A percentile compares a stretch with the other conserved stretches of the same genome.
Conservation (phyloP, 2,797 vertebrate genomes). For the Mormyrus proboscirostris region DNA sequence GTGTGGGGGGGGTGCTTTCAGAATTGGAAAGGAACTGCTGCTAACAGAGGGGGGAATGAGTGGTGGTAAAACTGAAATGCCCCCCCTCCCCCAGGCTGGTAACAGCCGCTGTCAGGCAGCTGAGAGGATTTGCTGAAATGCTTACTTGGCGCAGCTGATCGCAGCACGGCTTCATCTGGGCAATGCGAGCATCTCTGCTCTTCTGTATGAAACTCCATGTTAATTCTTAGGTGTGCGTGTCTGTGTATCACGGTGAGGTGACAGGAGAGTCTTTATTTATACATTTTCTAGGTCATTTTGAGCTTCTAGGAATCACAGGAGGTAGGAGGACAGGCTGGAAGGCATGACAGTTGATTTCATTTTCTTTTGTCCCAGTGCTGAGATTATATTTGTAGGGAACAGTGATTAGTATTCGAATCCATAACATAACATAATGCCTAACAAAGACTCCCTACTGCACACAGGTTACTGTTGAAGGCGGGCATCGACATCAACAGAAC, state of each 20-base stretch:
- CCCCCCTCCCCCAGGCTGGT: background rate
- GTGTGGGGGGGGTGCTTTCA: background rate
- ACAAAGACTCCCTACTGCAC: background rate
- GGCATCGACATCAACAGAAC: slow-evolving; percentile 91
- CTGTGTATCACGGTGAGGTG: background rate
- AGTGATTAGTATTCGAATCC: background rate
- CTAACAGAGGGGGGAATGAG: slow-evolving; percentile 17
- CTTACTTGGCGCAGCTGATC: background rate
- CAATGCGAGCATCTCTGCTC: no score
- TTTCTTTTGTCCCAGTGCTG: background rate
- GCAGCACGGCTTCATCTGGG: background rate
- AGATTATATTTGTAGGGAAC: background rate
- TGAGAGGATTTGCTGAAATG: background rate
- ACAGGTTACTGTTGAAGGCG: slow-evolving; percentile 80
- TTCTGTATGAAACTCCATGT: background rate
- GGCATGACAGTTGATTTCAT: background rate
- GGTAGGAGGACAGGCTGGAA: background rate
- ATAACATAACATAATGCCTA: background rate
- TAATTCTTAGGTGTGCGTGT: background rate
- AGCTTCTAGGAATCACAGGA: background rate
- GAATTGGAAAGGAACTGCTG: slow-evolving; percentile 16
- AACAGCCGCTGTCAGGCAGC: background rate
- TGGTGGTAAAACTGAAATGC: background rate
- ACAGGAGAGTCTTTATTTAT: background rate
- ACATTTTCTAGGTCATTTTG: background rate